Percentiles rank a stretch among this genome's conserved stretches.
Evolutionary conservation across 1,140 invertebrate genomes (phyloP).

Genomic region (Heterodera schachtii): DNA sequence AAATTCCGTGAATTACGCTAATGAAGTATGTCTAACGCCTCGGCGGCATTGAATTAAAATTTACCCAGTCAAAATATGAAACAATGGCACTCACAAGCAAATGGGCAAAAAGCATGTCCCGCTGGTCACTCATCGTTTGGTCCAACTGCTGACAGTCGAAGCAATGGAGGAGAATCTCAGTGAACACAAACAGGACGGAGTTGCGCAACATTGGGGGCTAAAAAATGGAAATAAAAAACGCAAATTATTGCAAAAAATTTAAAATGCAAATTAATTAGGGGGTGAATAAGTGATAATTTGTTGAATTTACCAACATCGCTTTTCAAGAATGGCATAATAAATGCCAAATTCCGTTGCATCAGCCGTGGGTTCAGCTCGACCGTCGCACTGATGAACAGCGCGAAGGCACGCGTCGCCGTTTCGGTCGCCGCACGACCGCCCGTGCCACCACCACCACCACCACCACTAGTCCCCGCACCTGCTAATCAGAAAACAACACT

Average conservation of each 20-base stretch:
- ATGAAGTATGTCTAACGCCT: too few species aligned
- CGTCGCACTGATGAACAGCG: conserved; percentile 39
- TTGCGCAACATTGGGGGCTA: conserved; percentile 40
- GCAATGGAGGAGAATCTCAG: conserved; percentile 39
- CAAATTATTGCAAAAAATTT: conserved; percentile 1
- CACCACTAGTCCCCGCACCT: too few species aligned
- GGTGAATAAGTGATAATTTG: too few species aligned
- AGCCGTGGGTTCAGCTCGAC: conserved; percentile 21
- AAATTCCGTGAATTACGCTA: too few species aligned
- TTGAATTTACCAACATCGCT: conserved; percentile 24
- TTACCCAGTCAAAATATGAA: neutral
- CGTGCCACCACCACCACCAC: neutral
- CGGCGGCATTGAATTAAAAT: too few species aligned
- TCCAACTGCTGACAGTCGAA: conserved; percentile 19
- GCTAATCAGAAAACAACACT: too few species aligned
- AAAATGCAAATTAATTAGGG: conserved; percentile 2
- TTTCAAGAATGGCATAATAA: conserved; percentile 28
- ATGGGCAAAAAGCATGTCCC: conserved; percentile 21
- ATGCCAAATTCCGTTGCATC: conserved; percentile 25
- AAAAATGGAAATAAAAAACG: conserved; percentile 6
- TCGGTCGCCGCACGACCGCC: conserved; percentile 3
- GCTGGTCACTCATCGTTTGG: conserved; percentile 26
- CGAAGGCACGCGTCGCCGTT: conserved; percentile 26
- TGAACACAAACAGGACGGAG: conserved; percentile 33
- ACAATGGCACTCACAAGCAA: conserved; percentile 11